These are phyloP conservation scores for Norana najaformis DNA, from an alignment of 2,888 invertebrate species.

Conservation along the genomic window DNA sequence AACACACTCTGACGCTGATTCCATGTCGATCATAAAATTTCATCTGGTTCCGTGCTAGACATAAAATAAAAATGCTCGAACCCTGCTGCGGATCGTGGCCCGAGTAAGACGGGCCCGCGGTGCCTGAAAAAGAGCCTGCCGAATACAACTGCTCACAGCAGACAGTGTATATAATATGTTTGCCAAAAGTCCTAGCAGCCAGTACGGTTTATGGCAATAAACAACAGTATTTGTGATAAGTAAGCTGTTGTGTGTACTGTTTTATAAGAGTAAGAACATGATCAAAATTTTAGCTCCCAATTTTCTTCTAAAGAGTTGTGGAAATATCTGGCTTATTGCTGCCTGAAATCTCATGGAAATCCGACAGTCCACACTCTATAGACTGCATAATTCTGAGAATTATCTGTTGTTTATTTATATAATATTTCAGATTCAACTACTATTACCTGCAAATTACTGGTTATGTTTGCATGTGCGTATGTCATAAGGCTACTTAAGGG, in stretches of 20 bases:
- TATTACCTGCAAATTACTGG: no score
- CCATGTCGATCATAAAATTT: conserved; percentile 13
- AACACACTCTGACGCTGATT: neutral
- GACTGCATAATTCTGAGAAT: neutral
- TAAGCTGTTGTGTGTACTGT: neutral
- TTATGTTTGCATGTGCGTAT: neutral
- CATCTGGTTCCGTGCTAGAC: neutral
- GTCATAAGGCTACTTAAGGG: no score
- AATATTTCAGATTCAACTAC: neutral
- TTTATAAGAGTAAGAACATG: neutral
- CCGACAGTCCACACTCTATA: neutral
- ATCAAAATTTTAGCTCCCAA: neutral
- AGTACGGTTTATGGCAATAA: neutral
- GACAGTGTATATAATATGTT: neutral
- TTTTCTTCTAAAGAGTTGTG: neutral
- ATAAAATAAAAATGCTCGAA: neutral
- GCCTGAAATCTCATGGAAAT: neutral
- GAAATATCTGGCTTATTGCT: neutral
- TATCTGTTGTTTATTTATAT: neutral
- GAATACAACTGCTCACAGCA: neutral
- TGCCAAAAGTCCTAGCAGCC: conserved; percentile 5
- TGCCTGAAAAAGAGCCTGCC: neutral
- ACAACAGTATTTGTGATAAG: neutral
- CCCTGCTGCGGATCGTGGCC: neutral
- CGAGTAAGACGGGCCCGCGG: neutral